phyloP scores from a whole-genome alignment of 2,113 vertebrate genomes.

The Thunnus thynnus region DNA sequence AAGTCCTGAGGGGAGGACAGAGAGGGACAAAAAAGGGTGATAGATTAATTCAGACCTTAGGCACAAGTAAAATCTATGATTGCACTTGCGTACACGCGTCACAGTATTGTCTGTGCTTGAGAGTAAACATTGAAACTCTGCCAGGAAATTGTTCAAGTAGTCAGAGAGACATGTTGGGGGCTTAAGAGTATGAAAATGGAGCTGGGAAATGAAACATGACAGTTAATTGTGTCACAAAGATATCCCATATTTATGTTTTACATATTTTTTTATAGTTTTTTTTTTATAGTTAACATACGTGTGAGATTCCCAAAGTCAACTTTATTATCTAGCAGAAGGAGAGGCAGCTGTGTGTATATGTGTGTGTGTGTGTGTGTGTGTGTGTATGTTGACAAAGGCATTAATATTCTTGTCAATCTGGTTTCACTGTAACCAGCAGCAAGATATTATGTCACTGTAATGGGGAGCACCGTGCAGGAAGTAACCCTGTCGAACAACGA shows the following conservation, averaged over 20 bases:
- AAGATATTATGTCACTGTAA: constrained; percentile 8
- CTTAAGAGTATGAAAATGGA: neutral
- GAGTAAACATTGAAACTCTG: neutral
- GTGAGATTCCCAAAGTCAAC: neutral
- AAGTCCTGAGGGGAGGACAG: constrained; percentile 81
- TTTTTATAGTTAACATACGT: neutral
- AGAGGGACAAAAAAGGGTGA: neutral
- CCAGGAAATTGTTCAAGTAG: too few relatives aligned
- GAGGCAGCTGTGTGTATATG: neutral
- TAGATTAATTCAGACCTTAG: neutral
- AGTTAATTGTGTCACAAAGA: too few relatives aligned
- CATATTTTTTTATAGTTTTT: neutral
- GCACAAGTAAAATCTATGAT: neutral
- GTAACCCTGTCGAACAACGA: neutral
- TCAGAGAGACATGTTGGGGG: too few relatives aligned
- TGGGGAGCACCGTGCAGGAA: constrained; percentile 14
- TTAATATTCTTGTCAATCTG: constrained; percentile 54
- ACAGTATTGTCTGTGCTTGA: neutral
- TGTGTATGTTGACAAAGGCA: constrained; percentile 15
- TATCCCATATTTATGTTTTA: too few relatives aligned
- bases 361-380: neutral
- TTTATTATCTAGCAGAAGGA: neutral
- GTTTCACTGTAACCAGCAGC: constrained; percentile 46
- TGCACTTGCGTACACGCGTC: neutral
- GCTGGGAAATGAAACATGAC: too few relatives aligned